Conservation (phyloP, 2,113 vertebrate species). For the Glareola pratincola region DNA sequence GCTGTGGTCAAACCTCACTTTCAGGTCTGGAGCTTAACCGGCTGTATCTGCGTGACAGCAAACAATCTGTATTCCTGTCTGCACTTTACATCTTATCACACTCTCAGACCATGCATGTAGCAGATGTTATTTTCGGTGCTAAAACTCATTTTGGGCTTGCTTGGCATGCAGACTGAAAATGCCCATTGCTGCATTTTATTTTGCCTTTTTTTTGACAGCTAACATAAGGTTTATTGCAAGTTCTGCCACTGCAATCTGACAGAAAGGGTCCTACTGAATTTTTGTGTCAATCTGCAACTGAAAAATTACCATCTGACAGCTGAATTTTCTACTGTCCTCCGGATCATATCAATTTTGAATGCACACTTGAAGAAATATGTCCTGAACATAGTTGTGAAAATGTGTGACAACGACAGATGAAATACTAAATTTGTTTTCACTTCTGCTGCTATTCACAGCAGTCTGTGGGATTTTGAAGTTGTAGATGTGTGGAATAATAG, state of each 20-base stretch:
- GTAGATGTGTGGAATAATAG: not conserved
- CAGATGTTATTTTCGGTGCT: conserved; percentile 28
- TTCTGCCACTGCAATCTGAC: not conserved
- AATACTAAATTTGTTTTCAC: not conserved
- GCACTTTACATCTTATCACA: not conserved
- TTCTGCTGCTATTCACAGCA: not conserved
- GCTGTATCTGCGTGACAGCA: conserved; percentile 8
- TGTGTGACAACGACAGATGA: not conserved
- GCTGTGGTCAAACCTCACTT: conserved; percentile 45
- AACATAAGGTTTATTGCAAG: not conserved
- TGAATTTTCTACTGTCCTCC: conserved; percentile 8
- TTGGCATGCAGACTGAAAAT: not conserved
- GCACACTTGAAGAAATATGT: not conserved
- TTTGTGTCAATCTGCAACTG: not conserved
- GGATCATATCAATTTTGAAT: not conserved
- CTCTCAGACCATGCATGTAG: not conserved
- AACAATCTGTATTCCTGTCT: conserved; percentile 5
- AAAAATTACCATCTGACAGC: not conserved
- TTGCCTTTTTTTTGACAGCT: not conserved
- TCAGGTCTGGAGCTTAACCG: not conserved
- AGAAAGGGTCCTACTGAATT: not conserved
- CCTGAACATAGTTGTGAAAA: not conserved
- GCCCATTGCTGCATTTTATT: not conserved
- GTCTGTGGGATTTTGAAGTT: not conserved
- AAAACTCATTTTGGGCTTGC: not conserved